Percentiles rank a stretch among this genome's conserved stretches.
Evolutionary conservation across 1,140 invertebrate species (phyloP).

Genomic region (Cotesia typhae): DNA sequence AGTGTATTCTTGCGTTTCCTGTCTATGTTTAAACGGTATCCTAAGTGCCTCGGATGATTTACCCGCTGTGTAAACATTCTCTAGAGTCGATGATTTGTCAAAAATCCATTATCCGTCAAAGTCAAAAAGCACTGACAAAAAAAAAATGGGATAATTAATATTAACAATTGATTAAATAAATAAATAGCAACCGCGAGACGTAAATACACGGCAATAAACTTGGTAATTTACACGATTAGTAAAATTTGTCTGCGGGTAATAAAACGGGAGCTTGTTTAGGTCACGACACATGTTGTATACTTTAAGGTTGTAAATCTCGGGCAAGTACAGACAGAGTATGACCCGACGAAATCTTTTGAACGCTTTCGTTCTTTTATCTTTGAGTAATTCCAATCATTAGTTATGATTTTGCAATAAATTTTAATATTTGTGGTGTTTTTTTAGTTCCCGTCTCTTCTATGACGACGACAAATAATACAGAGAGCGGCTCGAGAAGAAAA

Average conservation of each 20-base stretch:
- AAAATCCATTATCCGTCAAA: neutral
- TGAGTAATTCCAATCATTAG: too few species aligned
- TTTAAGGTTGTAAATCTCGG: constrained; percentile 51
- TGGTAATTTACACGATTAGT: neutral
- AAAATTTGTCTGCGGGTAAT: constrained; percentile 10
- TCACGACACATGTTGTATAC: constrained; percentile 54
- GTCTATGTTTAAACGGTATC: constrained; percentile 64
- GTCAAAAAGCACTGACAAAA: too few species aligned
- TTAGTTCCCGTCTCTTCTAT: constrained; percentile 42
- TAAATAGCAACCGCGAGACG: neutral
- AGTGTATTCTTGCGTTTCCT: constrained; percentile 63
- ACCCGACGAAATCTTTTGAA: neutral
- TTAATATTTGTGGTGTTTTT: constrained; percentile 2
- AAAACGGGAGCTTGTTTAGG: constrained; percentile 47
- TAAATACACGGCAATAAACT: neutral
- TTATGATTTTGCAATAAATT: neutral
- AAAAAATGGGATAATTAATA: too few species aligned
- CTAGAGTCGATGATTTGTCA: neutral
- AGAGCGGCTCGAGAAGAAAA: constrained; percentile 73
- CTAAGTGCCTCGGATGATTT: constrained; percentile 60
- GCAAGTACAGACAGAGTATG: constrained; percentile 40
- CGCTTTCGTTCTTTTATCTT: constrained; percentile 33
- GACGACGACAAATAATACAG: constrained; percentile 28
- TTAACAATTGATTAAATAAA: neutral
- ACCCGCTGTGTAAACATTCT: constrained; percentile 54